phyloP scores from a whole-genome alignment of 2,113 vertebrate genomes.

The Sander vitreus region DNA sequence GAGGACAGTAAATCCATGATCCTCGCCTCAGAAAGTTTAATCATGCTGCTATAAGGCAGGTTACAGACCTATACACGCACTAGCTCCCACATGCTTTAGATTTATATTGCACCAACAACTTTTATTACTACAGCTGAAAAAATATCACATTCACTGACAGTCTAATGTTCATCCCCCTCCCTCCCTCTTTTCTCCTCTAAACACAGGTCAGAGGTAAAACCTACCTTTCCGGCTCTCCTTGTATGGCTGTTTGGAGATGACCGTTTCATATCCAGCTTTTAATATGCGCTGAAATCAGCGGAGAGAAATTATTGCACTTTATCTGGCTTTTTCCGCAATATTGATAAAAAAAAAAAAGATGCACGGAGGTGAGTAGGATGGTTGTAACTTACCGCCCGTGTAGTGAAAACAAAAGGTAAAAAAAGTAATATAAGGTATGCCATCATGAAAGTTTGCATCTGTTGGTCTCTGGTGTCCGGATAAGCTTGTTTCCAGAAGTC shows the following conservation, averaged over 20 bases:
- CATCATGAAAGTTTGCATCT: slow-evolving; percentile 43
- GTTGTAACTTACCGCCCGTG: slow-evolving; percentile 67
- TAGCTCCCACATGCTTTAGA: background rate
- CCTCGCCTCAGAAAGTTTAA: background rate
- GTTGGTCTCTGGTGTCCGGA: slow-evolving; percentile 5
- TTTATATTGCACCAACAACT: slow-evolving; percentile 9
- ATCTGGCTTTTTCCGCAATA: background rate
- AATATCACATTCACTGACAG: background rate
- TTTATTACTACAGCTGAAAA: background rate
- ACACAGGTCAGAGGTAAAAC: slow-evolving; percentile 4
- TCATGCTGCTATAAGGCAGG: background rate
- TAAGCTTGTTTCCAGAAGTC: slow-evolving; percentile 25
- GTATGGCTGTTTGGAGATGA: slow-evolving; percentile 35
- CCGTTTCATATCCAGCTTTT: slow-evolving; percentile 34
- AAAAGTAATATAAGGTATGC: slow-evolving; percentile 42
- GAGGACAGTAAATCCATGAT: background rate
- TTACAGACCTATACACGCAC: background rate
- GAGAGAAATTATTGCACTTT: background rate
- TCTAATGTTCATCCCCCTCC: background rate
- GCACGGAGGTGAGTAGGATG: background rate
- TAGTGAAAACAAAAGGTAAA: slow-evolving; percentile 56
- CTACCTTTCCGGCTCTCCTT: slow-evolving; percentile 70
- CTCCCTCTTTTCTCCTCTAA: background rate
- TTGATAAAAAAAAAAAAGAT: background rate
- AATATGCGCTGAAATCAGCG: slow-evolving; percentile 61